Percentiles rank a stretch among this genome's conserved stretches.
Conservation (phyloP, 2,113 vertebrate species). For the Nothoprocta pentlandii region DNA sequence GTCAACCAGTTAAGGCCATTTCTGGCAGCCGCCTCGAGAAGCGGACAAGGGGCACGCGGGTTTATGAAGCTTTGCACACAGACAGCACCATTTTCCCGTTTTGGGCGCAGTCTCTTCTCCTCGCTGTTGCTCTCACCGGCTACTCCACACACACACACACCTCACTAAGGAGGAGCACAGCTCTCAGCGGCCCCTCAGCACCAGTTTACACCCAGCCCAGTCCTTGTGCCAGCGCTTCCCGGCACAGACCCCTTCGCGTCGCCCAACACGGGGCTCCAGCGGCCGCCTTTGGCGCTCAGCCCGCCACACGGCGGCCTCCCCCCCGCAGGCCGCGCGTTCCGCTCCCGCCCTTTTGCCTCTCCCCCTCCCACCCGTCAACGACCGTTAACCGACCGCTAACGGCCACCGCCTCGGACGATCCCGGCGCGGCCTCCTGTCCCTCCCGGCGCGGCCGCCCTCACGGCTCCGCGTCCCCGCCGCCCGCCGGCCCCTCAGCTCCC, state of each 20-base stretch:
- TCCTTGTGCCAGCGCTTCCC: accelerated
- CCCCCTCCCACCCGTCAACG: not conserved
- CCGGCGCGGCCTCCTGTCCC: not conserved
- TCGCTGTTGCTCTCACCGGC: accelerated
- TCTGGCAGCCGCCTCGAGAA: too few relatives aligned
- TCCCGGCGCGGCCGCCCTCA: not conserved
- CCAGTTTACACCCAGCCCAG: accelerated
- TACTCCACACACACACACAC: not conserved
- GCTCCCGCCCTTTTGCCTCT: not conserved
- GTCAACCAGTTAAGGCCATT: not conserved
- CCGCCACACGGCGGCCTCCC: not conserved
- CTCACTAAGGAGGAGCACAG: not conserved
- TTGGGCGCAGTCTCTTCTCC: accelerated
- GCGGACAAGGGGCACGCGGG: too few relatives aligned
- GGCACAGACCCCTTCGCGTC: accelerated
- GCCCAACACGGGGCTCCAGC: accelerated
- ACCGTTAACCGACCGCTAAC: not conserved
- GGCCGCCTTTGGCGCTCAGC: not conserved
- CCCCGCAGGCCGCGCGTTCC: not conserved
- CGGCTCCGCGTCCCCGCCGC: too few relatives aligned
- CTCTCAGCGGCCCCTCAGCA: accelerated
- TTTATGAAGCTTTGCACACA: too few relatives aligned
- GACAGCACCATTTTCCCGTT: not conserved
- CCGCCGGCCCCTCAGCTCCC: not conserved
- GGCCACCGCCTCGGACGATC: not conserved